Base-by-base conservation (phyloP, 2,113 vertebrate species). In the Lagopus leucura region DNA sequence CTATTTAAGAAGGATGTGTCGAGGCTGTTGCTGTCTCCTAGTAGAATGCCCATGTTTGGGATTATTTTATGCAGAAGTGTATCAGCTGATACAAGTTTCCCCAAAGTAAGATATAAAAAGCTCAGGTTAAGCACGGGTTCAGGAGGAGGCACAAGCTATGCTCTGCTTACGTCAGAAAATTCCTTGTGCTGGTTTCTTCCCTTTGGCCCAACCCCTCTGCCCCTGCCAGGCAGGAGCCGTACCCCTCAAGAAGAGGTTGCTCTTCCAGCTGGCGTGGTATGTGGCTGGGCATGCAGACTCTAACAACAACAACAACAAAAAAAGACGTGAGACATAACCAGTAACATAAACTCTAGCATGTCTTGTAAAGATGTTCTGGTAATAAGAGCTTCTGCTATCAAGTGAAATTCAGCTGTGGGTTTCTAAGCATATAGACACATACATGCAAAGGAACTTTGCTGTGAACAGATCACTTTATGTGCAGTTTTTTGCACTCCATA, bases 191-290 rank as follows among this genome's bases (percentile, higher is more conserved):
- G 1, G 0, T 93, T 86, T 93, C 8, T 91, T 21, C 87, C 34
- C 84, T 17, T 86, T 65, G 91, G 69, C 36, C 43, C 86, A 93
- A 80, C 86, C 80, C 48, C 0, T 0, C n/a, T 57, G 40, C 50
- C 47, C 75, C 69, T 89, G 65, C 87, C 57, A 61, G 71, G 47
- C 64, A 82, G 90, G 65, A 94, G 76, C 74, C 57, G 43, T 95
- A 80, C 86, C 43, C 86, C 82, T 94, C 65, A 66, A 78, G 95
- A 96, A 97, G 85, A 95, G 86, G 95, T 95, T 92, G 42, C 86
- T 84, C 83, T 92, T 48, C 86, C 0, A 2, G 30, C 50, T 82
- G 57, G 73, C 19, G 4, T 0, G 2, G 42, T n/a, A 50, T n/a
- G 25, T 0, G 0, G 34, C 78, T 27, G 57, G 57, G 36, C 61